Conservation (phyloP, 2,113 vertebrate genomes). For the Illadopsis cleaveri region DNA sequence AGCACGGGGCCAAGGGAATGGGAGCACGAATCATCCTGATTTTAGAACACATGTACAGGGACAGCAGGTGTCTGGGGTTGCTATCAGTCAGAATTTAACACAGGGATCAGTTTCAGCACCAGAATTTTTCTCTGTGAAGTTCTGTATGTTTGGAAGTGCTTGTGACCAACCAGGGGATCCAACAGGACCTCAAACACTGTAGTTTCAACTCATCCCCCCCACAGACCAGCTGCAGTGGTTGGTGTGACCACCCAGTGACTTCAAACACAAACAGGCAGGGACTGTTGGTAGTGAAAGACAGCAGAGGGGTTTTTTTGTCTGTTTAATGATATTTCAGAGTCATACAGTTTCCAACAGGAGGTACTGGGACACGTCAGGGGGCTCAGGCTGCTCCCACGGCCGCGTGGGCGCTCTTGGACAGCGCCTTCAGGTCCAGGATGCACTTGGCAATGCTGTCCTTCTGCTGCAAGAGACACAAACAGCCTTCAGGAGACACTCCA, state of each 20-base stretch:
- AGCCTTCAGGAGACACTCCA: background rate
- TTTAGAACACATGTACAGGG: rapidly evolving
- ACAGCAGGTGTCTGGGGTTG: rapidly evolving
- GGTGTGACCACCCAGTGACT: no score
- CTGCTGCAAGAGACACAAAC: conserved; percentile 79
- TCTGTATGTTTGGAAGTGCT: background rate
- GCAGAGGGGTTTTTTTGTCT: background rate
- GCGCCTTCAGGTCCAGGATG: conserved; percentile 87
- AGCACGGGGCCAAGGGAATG: rapidly evolving
- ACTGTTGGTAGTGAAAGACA: background rate
- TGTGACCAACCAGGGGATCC: background rate
- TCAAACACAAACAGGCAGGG: background rate
- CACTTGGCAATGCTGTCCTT: conserved; percentile 95
- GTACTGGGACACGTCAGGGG: rapidly evolving
- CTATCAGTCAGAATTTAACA: background rate
- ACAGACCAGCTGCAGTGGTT: rapidly evolving
- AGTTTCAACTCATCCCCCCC: background rate
- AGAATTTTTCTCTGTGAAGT: no score
- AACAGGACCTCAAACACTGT: rapidly evolving
- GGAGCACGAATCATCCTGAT: background rate
- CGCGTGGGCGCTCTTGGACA: conserved; percentile 81
- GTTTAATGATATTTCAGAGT: conserved; percentile 37
- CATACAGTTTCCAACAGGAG: background rate
- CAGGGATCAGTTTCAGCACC: background rate
- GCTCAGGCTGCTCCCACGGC: background rate